These are phyloP conservation scores for Chloroceryle inda DNA, from an alignment of 2,797 vertebrate genomes.

Conservation along the genomic window DNA sequence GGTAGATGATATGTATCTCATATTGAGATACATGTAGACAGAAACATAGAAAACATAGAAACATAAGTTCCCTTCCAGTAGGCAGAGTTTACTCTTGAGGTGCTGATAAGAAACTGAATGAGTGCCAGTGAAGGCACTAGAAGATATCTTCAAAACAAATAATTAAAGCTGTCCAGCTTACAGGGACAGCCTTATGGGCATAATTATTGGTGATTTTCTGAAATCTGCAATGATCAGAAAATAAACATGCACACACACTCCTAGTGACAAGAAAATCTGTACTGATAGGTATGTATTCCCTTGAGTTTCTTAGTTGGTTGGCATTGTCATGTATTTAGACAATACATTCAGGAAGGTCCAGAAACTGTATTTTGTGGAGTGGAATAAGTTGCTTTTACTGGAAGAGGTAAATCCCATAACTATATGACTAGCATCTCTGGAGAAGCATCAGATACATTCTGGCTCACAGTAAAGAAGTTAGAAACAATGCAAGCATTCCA, in stretches of 20 bases:
- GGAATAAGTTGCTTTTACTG: background rate
- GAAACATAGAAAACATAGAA: background rate
- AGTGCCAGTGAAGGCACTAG: background rate
- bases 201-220: background rate
- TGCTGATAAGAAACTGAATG: background rate
- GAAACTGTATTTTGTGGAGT: background rate
- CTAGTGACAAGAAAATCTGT: background rate
- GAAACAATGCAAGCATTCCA: background rate
- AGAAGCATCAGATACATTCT: background rate
- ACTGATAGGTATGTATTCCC: background rate
- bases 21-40: background rate
- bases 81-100: background rate
- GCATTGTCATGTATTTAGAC: background rate
- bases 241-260: background rate
- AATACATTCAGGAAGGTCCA: background rate
- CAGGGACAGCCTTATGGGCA: background rate
- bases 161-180: background rate
- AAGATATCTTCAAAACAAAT: background rate
- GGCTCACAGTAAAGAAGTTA: background rate
- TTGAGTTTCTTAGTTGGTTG: background rate
- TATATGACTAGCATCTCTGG: background rate
- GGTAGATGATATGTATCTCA: background rate
- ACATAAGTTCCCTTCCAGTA: background rate
- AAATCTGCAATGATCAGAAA: background rate
- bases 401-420: background rate